A percentile compares a stretch with the other conserved stretches of the same genome.
Evolutionary conservation across 2,113 vertebrate genomes (phyloP).

Genomic region (Bufo gargarizans): DNA sequence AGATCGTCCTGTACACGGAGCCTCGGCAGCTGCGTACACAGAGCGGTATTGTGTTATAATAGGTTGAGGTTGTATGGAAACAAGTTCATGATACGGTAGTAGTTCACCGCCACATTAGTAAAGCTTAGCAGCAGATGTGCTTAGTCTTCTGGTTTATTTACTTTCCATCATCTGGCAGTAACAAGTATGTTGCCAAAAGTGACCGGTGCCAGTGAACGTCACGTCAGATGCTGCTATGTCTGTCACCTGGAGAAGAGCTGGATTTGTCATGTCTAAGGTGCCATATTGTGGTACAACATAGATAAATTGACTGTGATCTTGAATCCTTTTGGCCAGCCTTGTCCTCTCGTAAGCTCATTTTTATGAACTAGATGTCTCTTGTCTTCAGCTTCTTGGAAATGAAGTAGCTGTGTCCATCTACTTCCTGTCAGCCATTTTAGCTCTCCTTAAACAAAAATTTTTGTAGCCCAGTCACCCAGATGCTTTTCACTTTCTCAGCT

Average conservation of each 20-base stretch:
- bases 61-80: background rate
- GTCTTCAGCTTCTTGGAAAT: background rate
- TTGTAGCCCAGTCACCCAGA: too few species aligned
- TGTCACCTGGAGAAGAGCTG: background rate
- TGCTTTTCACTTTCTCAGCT: too few species aligned
- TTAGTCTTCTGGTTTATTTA: background rate
- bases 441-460: too few species aligned
- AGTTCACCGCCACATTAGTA: background rate
- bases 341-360: background rate
- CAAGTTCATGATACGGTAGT: background rate
- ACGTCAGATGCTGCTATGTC: background rate
- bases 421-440: too few species aligned
- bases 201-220: background rate
- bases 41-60: background rate
- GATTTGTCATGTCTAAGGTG: background rate
- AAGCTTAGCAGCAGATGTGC: slow-evolving; percentile 13
- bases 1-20: background rate
- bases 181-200: background rate
- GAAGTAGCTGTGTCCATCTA: too few species aligned
- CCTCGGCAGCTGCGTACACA: slow-evolving; percentile 4
- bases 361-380: background rate
- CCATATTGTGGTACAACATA: background rate
- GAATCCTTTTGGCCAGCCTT: too few species aligned
- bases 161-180: background rate
- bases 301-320: too few species aligned